Conservation (phyloP, 2,888 invertebrate species). For the Papilio protenor region DNA sequence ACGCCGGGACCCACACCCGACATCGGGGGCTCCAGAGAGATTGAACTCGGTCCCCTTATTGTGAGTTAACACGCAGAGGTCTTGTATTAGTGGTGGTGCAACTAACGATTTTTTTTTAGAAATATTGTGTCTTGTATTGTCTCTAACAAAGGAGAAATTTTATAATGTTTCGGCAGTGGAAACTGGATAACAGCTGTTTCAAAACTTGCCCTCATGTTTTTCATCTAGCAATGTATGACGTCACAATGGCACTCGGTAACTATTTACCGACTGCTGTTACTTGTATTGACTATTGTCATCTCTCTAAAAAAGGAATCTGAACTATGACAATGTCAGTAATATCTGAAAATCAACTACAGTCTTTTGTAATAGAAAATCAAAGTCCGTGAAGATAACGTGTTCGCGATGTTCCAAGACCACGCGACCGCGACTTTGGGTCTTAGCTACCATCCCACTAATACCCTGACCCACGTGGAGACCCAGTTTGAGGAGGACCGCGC, state of each 20-base stretch:
- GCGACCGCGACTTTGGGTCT: conserved; percentile 57
- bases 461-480: conserved; percentile 61
- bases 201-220: neutral
- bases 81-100: neutral
- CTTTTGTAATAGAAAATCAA: conserved; percentile 59
- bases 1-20: conserved; percentile 69
- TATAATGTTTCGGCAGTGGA: neutral
- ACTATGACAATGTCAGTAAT: neutral
- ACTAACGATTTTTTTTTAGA: neutral
- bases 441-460: conserved; percentile 63
- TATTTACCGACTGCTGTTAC: neutral
- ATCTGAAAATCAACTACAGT: neutral
- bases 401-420: conserved; percentile 60
- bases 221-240: neutral
- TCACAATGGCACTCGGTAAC: neutral
- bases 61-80: conserved; percentile 56
- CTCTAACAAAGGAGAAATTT: neutral
- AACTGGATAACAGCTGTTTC: neutral
- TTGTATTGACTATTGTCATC: neutral
- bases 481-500: neutral
- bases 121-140: neutral
- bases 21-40: conserved; percentile 68
- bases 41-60: conserved; percentile 69
- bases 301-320: neutral
- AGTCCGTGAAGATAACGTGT: conserved; percentile 63